A percentile compares a stretch with the other conserved stretches of the same genome.
These are phyloP conservation scores for Australoheros facetus DNA, from an alignment of 2,797 vertebrate species.

Conservation along the genomic window DNA sequence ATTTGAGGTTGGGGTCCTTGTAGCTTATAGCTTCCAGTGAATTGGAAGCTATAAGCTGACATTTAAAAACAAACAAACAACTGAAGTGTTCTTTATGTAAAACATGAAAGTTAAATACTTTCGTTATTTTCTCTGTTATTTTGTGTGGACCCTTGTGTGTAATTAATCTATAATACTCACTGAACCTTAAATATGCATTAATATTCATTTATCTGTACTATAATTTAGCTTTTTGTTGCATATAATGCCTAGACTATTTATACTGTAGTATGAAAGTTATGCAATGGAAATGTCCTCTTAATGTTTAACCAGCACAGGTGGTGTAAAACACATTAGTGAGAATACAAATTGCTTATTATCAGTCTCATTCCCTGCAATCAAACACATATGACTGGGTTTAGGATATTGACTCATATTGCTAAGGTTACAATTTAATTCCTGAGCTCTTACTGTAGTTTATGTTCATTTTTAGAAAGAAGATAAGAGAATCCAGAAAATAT, in stretches of 20 bases:
- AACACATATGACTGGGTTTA: constrained; percentile 14
- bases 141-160: not conserved
- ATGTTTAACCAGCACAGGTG: constrained; percentile 33
- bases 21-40: too few species aligned
- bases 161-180: not conserved
- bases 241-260: not conserved
- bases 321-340: constrained; percentile 3
- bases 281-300: constrained; percentile 14
- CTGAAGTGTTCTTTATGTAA: not conserved
- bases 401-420: constrained; percentile 5
- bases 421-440: constrained; percentile 1
- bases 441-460: not conserved
- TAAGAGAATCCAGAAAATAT: not conserved
- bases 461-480: not conserved
- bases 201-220: not conserved
- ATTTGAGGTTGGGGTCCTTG: not conserved
- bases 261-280: not conserved
- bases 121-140: not conserved
- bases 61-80: not conserved
- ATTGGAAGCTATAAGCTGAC: not conserved
- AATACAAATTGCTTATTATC: constrained; percentile 25
- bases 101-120: not conserved
- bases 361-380: not conserved
- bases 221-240: not conserved
- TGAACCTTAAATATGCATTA: not conserved